Evolutionary conservation across 2,888 invertebrate genomes (phyloP), one percentile per base, ranked within the genome.

Genomic region (Tiliacea citrago): DNA sequence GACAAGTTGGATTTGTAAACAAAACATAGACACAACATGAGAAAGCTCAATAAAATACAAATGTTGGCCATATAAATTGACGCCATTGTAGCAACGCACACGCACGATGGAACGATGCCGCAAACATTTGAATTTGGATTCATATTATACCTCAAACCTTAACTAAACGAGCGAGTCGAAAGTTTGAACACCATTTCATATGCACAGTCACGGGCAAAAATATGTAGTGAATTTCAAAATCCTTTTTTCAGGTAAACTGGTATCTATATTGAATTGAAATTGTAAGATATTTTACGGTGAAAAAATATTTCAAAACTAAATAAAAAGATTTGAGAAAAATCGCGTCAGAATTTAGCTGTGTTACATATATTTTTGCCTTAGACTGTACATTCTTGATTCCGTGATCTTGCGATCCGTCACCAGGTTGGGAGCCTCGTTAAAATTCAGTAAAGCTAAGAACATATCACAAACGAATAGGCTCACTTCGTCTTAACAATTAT

Each of bases 381-480:
- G 53, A 62, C 12, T 79, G 73, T 67, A 75, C 79, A 77, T 79
- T 78, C 85, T 82, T 86, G 85, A 85, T 86, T 86, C 80, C 67
- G 66, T 73, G 79, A 84, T 83, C 66, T 70, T 63, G 65, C 68
- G 69, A 81, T 85, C 61, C 73, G 65, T 74, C 75, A 77, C 68
- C 77, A 78, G 66, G 67, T 68, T 75, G 82, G 73, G 62, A 65
- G 63, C 84, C 60, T 91, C 89, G 86, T 92, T 91, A 91, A 91
- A 91, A 92, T 92, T 92, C 92, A 90, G 90, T 91, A 91, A 92
- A 90, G 90, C 89, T 88, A 87, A 90, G 90, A 91, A 89, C 90
- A 90, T 89, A 93, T 92, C 89, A 91, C 87, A 89, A 88, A 89
- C 87, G 89, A 89, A 90, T 90, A 89, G 88, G 86, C 89, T 86